A percentile compares a stretch with the other conserved stretches of the same genome.
Evolutionary conservation across 1,140 invertebrate genomes (phyloP).

Genomic region (Mesaphorura yosii): DNA sequence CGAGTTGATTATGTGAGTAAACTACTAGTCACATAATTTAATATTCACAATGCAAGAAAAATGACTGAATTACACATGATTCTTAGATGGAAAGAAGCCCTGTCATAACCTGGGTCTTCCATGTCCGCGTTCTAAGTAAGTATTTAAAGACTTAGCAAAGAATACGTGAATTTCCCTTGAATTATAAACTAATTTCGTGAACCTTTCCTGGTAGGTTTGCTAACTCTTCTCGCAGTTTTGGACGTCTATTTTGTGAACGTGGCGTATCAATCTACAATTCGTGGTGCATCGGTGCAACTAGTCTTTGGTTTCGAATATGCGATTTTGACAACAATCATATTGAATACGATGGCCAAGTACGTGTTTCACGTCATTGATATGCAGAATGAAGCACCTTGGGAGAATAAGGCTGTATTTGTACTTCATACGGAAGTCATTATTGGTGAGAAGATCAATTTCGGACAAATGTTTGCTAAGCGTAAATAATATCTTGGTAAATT

Average conservation of each 20-base stretch:
- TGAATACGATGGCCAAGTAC: slow-evolving; percentile 93
- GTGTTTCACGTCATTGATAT: slow-evolving; percentile 85
- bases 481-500: background rate
- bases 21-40: slow-evolving; percentile 24
- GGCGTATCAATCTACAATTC: slow-evolving; percentile 90
- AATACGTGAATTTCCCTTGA: background rate
- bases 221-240: slow-evolving; percentile 64
- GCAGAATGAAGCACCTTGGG: slow-evolving; percentile 94
- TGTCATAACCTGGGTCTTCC: slow-evolving; percentile 89
- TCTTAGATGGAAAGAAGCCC: slow-evolving; percentile 97
- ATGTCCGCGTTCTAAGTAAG: slow-evolving; percentile 75
- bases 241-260: slow-evolving; percentile 85
- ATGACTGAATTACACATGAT: slow-evolving; percentile 28
- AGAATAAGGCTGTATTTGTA: slow-evolving; percentile 95
- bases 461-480: too few relatives aligned
- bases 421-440: slow-evolving; percentile 93
- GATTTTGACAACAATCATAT: slow-evolving; percentile 83
- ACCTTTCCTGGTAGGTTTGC: slow-evolving; percentile 45
- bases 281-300: slow-evolving; percentile 92
- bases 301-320: slow-evolving; percentile 99
- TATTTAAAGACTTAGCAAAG: slow-evolving; percentile 21
- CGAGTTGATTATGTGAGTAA: slow-evolving; percentile 93
- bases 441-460: slow-evolving; percentile 60
- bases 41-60: background rate
- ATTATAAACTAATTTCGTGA: background rate